Conservation (phyloP, 1,140 invertebrate genomes). For the Drosophila paulistorum region DNA sequence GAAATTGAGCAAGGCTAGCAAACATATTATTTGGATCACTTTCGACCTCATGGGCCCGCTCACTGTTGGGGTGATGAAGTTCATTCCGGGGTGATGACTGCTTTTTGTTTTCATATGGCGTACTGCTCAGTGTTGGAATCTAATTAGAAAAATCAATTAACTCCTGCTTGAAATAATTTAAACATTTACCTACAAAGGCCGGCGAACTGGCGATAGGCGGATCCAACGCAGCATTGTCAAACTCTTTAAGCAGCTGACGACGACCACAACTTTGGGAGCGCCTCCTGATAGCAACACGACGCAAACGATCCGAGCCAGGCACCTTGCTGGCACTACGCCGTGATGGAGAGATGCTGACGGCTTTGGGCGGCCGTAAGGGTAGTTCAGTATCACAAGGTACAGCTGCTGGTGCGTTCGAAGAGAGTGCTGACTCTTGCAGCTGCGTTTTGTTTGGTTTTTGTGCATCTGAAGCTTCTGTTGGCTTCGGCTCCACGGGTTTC, state of each 20-base stretch:
- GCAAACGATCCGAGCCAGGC: slow-evolving; percentile 54
- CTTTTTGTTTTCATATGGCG: slow-evolving; percentile 23
- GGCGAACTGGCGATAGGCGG: slow-evolving; percentile 7
- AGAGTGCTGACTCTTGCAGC: not conserved
- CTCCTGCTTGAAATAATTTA: not conserved
- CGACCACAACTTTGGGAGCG: slow-evolving; percentile 55
- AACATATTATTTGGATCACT: not conserved
- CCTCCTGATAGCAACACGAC: slow-evolving; percentile 56
- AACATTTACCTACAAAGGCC: slow-evolving; percentile 46
- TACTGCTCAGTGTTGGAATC: slow-evolving; percentile 43
- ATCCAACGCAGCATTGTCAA: slow-evolving; percentile 24
- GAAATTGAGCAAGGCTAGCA: not conserved
- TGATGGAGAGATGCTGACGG: not conserved
- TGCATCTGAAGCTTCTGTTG: not conserved
- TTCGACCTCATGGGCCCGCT: not conserved
- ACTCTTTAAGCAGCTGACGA: slow-evolving; percentile 59
- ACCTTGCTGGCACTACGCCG: slow-evolving; percentile 41
- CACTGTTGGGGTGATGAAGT: not conserved
- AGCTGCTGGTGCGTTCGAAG: not conserved
- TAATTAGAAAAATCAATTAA: slow-evolving; percentile 1
- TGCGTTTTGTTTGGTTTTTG: not conserved
- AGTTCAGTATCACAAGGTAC: not conserved
- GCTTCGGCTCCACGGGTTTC: not conserved
- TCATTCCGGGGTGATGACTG: not conserved
- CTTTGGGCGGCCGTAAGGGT: not conserved